These are phyloP conservation scores for Elgaria multicarinata DNA, from an alignment of 2,113 vertebrate species.

Conservation along the genomic window DNA sequence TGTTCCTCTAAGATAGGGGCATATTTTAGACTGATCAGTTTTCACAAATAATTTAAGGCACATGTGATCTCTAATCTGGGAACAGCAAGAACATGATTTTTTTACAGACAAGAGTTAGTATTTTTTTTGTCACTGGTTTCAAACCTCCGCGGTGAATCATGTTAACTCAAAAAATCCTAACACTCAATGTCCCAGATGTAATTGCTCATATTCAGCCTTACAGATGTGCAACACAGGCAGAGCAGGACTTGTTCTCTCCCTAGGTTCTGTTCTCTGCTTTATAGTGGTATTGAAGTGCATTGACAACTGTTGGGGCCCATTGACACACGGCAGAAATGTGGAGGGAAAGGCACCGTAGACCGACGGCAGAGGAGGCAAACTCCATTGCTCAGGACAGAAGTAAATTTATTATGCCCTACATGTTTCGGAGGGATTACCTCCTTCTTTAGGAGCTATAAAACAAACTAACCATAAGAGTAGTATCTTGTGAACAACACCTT, in stretches of 20 bases:
- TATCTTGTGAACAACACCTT: too few relatives aligned
- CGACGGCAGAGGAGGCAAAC: too few relatives aligned
- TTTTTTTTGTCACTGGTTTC: not conserved
- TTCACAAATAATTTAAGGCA: not conserved
- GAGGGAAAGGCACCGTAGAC: too few relatives aligned
- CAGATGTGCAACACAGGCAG: not conserved
- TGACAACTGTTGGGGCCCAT: too few relatives aligned
- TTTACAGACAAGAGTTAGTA: not conserved
- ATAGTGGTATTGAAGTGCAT: too few relatives aligned
- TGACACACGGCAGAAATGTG: too few relatives aligned
- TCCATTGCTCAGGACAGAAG: too few relatives aligned
- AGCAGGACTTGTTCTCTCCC: not conserved
- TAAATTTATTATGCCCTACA: too few relatives aligned
- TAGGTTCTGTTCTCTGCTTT: not conserved
- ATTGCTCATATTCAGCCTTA: not conserved
- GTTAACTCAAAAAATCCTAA: not conserved
- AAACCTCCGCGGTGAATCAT: not conserved
- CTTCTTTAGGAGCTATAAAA: too few relatives aligned
- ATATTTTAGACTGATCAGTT: conserved; percentile 15
- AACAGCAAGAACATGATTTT: conserved; percentile 2
- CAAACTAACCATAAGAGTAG: too few relatives aligned
- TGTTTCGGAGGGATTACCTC: too few relatives aligned
- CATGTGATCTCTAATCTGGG: not conserved
- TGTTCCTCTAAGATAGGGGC: not conserved
- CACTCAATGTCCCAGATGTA: not conserved